phyloP scores from a whole-genome alignment of 1,140 invertebrate species.

The Triops cancriformis region DNA sequence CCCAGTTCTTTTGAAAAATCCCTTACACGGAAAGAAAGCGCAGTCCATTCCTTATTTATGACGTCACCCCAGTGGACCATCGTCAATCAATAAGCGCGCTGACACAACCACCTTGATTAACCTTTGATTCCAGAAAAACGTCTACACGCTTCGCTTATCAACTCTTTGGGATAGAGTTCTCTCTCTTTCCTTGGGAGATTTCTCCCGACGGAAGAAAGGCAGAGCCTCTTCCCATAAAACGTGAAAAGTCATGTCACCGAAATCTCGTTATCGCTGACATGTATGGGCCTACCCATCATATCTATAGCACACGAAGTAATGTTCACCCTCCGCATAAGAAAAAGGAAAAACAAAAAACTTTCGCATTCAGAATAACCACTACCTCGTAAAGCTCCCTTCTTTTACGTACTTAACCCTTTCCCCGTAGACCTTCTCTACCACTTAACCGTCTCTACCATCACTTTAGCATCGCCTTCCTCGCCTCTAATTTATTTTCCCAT shows the following conservation, averaged over 20 bases:
- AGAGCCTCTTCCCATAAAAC: not conserved
- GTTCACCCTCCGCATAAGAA: not conserved
- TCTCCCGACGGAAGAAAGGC: not conserved
- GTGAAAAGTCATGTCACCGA: not conserved
- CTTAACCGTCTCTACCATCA: slow-evolving; percentile 4
- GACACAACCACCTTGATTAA: slow-evolving; percentile 10
- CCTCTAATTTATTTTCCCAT: slow-evolving; percentile 7
- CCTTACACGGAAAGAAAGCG: not conserved
- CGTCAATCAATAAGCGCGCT: slow-evolving; percentile 1
- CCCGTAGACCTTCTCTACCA: not conserved
- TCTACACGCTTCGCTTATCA: slow-evolving; percentile 10
- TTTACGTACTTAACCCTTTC: not conserved
- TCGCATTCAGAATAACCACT: not conserved
- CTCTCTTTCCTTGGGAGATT: not conserved
- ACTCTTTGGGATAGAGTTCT: not conserved
- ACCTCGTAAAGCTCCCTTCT: not conserved
- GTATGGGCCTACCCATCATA: not conserved
- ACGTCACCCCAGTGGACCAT: not conserved
- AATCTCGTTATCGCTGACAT: not conserved
- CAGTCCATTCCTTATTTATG: not conserved
- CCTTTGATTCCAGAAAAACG: slow-evolving; percentile 7
- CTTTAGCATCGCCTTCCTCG: slow-evolving; percentile 5
- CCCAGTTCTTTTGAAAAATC: not conserved
- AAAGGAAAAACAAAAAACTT: not conserved
- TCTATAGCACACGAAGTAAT: not conserved